Evolutionary conservation across 53 echinoderm and acorn worm species (phyloP).

Genomic region (Paracentrotus lividus): DNA sequence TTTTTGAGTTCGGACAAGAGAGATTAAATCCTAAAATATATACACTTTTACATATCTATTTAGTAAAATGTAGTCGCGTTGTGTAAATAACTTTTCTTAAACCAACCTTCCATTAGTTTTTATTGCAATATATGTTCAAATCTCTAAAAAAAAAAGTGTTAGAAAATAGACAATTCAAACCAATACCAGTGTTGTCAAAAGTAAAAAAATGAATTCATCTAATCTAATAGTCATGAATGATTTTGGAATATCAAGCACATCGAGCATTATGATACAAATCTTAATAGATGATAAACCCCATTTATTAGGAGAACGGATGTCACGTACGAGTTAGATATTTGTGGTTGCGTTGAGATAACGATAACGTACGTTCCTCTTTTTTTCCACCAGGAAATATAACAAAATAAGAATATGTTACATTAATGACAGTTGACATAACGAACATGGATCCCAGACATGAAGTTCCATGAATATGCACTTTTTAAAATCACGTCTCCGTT

Average conservation of each 20-base stretch:
- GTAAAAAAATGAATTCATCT: neutral
- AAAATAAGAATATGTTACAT: neutral
- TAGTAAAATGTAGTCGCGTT: too few species aligned
- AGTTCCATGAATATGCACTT: slow-evolving; percentile 20
- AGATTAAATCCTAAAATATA: too few species aligned
- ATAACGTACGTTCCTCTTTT: neutral
- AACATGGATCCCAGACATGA: neutral
- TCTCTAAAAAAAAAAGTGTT: too few species aligned
- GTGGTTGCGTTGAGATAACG: neutral
- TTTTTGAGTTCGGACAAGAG: too few species aligned
- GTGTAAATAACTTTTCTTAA: too few species aligned
- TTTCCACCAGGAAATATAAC: neutral
- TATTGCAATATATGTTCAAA: too few species aligned
- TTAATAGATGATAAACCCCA: neutral
- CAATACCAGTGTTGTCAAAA: neutral
- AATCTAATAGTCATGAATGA: neutral
- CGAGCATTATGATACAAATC: neutral
- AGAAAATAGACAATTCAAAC: too few species aligned
- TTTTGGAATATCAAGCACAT: neutral
- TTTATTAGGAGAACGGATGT: neutral
- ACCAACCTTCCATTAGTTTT: too few species aligned
- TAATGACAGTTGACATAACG: slow-evolving; percentile 24
- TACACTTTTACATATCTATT: too few species aligned
- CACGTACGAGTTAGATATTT: neutral
- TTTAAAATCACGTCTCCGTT: neutral